phyloP scores from a whole-genome alignment of 1,140 invertebrate genomes.

The Saxidomus purpurata region DNA sequence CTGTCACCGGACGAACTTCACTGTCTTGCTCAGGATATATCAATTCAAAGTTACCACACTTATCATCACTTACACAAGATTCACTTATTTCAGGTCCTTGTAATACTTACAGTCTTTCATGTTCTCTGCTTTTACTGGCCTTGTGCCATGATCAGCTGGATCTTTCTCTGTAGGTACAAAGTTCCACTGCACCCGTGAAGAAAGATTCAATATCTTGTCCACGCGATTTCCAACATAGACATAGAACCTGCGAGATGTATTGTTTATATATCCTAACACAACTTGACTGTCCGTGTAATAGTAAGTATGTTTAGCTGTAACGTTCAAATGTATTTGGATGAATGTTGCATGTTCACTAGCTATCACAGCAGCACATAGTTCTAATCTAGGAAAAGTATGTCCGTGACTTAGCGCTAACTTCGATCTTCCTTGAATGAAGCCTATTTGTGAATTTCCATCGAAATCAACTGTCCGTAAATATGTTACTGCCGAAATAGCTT shows the following conservation, averaged over 20 bases:
- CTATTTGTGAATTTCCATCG: not conserved
- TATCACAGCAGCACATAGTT: conserved; percentile 49
- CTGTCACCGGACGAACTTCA: conserved; percentile 32
- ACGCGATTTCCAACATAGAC: conserved; percentile 51
- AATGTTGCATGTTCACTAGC: not conserved
- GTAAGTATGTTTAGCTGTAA: not conserved
- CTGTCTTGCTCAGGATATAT: not conserved
- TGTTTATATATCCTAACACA: conserved; percentile 56
- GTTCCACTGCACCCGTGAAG: conserved; percentile 32
- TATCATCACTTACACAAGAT: not conserved
- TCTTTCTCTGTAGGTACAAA: conserved; percentile 14
- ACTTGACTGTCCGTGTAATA: conserved; percentile 50
- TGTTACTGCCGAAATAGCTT: conserved; percentile 50
- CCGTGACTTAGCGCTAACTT: conserved; percentile 25
- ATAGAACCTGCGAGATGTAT: conserved; percentile 40
- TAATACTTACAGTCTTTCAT: not conserved
- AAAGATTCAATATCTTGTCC: conserved; percentile 4
- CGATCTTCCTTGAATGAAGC: conserved; percentile 15
- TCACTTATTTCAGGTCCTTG: conserved; percentile 4
- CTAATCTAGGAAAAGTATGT: conserved; percentile 31
- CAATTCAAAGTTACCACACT: conserved; percentile 15
- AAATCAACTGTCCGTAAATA: conserved; percentile 54
- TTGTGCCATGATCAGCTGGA: conserved; percentile 39
- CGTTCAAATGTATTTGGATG: not conserved
- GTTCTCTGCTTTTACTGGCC: not conserved